Conservation (phyloP, 2,888 invertebrate genomes). For the Dryobota labecula region DNA sequence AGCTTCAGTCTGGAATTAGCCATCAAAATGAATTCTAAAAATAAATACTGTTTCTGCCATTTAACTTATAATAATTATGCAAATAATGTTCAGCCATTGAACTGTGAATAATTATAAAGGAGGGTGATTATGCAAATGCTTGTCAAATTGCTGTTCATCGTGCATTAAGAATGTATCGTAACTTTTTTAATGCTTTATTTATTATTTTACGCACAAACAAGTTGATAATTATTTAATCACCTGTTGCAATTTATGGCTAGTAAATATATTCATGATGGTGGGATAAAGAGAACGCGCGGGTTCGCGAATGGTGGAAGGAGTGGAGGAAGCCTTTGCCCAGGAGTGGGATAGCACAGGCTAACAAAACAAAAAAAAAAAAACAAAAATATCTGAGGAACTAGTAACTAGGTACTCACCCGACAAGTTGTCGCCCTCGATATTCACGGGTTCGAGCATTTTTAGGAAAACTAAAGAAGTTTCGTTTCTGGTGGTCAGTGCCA, state of each 20-base stretch:
- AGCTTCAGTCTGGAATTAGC: neutral
- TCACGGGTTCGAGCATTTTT: conserved; percentile 90
- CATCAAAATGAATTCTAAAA: neutral
- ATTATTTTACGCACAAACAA: neutral
- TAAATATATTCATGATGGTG: neutral
- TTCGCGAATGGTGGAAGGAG: no score
- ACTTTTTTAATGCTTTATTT: no score
- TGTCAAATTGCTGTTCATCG: conserved; percentile 7
- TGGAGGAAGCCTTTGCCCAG: no score
- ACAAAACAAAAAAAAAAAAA: no score
- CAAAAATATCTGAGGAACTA: no score
- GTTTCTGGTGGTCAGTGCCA: conserved; percentile 72
- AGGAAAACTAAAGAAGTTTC: conserved; percentile 82
- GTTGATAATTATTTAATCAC: neutral
- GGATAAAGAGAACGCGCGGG: no score
- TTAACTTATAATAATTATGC: conserved; percentile 21
- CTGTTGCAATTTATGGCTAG: neutral
- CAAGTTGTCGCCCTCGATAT: conserved; percentile 93
- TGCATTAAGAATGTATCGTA: neutral
- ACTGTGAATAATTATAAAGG: conserved; percentile 33
- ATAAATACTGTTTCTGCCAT: neutral
- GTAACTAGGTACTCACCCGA: conserved; percentile 92
- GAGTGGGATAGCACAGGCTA: no score
- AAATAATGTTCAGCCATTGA: conserved; percentile 35
- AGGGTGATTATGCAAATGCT: conserved; percentile 46